Conservation (phyloP, 1,140 invertebrate species). For the Zaprionus ghesquierei region DNA sequence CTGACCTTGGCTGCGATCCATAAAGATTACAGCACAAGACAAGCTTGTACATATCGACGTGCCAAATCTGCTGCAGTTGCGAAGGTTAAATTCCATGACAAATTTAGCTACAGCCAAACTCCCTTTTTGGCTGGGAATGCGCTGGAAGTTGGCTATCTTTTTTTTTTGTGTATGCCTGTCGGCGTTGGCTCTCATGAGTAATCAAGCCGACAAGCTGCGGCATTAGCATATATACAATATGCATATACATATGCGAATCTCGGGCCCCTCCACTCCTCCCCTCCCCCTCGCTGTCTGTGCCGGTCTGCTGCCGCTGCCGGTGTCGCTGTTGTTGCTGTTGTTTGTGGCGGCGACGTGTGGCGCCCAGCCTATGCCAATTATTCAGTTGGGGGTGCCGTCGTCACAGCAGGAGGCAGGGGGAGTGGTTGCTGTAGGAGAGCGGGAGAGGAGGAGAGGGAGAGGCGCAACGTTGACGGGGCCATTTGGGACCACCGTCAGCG, state of each 20-base stretch:
- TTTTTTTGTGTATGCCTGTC: slow-evolving; percentile 25
- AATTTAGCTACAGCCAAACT: background rate
- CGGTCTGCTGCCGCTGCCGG: background rate
- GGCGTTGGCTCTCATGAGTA: slow-evolving; percentile 53
- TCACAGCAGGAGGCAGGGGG: slow-evolving; percentile 8
- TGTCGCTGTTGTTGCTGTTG: background rate
- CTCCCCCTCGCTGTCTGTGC: background rate
- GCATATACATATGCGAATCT: slow-evolving; percentile 25
- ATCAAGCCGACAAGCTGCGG: slow-evolving; percentile 70
- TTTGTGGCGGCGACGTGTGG: slow-evolving; percentile 50
- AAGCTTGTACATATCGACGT: background rate
- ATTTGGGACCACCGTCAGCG: slow-evolving; percentile 58
- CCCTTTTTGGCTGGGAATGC: background rate
- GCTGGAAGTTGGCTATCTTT: slow-evolving; percentile 6
- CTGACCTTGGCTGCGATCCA: background rate
- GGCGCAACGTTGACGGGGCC: slow-evolving; percentile 25
- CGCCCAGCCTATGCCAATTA: slow-evolving; percentile 78
- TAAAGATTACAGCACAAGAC: background rate
- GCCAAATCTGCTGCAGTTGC: background rate
- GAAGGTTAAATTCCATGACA: background rate
- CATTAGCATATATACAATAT: slow-evolving; percentile 62
- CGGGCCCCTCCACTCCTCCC: background rate
- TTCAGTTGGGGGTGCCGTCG: slow-evolving; percentile 77
- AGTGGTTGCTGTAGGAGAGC: no score
- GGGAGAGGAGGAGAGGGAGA: slow-evolving; percentile 16